A percentile compares a stretch with the other conserved stretches of the same genome.
phyloP scores from a whole-genome alignment of 2,113 vertebrate species.

The Xenopus laevis region DNA sequence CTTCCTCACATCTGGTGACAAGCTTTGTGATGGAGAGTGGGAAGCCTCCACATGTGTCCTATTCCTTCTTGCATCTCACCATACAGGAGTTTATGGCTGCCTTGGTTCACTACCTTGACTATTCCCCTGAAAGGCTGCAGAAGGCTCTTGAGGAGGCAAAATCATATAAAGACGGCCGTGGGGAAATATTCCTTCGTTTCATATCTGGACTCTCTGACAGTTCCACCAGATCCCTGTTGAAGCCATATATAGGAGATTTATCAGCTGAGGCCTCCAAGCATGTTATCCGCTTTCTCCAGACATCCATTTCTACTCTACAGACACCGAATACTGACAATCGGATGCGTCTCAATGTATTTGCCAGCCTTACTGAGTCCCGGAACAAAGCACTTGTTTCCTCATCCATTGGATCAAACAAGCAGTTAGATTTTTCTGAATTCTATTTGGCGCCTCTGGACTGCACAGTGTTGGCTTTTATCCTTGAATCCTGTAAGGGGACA shows the following conservation, averaged over 20 bases:
- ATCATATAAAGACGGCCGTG: no score
- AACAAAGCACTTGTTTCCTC: conserved; percentile 56
- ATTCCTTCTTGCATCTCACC: no score
- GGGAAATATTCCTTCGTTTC: no score
- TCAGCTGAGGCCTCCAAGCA: conserved; percentile 26
- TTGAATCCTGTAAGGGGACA: conserved; percentile 49
- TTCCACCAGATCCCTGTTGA: no score
- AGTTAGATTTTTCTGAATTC: conserved; percentile 16
- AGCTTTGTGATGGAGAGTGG: no score
- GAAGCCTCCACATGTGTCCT: no score
- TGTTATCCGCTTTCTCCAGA: neutral
- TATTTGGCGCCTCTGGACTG: conserved; percentile 42
- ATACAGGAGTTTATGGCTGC: no score
- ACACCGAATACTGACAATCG: neutral
- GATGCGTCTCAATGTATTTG: conserved; percentile 49
- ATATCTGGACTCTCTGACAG: no score
- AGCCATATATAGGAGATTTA: conserved; percentile 50
- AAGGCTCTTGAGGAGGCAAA: no score
- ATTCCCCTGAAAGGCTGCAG: no score
- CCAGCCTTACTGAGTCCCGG: conserved; percentile 59
- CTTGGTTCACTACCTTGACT: no score
- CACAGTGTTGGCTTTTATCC: conserved; percentile 50
- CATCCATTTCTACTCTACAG: conserved; percentile 47
- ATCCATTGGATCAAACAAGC: conserved; percentile 14
- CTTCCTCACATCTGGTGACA: no score